Evolutionary conservation across 1,140 invertebrate genomes (phyloP).

Genomic region (Drosophila triauraria): DNA sequence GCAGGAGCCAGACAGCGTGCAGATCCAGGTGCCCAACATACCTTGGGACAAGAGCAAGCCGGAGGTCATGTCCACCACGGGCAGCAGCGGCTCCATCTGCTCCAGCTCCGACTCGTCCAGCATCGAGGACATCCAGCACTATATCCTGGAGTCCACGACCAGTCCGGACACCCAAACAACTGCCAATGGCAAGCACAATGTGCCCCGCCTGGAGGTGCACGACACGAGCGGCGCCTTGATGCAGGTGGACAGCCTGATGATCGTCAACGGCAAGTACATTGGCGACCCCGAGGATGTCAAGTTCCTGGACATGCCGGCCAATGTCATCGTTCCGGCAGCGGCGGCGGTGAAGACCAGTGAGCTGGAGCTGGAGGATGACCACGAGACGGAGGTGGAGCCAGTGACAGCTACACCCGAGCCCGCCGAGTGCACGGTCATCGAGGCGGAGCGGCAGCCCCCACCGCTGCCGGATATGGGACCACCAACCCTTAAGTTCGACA

Average conservation of each 20-base stretch:
- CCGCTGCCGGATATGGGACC: slow-evolving; percentile 73
- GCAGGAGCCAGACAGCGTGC: slow-evolving; percentile 84
- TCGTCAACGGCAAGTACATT: slow-evolving; percentile 85
- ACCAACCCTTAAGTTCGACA: slow-evolving; percentile 77
- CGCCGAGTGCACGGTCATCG: slow-evolving; percentile 74
- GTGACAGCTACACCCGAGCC: slow-evolving; percentile 78
- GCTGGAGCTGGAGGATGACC: slow-evolving; percentile 54
- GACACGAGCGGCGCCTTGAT: slow-evolving; percentile 89
- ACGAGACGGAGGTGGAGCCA: slow-evolving; percentile 66
- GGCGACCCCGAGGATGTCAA: slow-evolving; percentile 84
- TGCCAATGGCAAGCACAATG: slow-evolving; percentile 70
- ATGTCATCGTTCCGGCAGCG: slow-evolving; percentile 63
- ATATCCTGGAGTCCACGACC: slow-evolving; percentile 83
- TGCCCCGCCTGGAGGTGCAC: slow-evolving; percentile 89
- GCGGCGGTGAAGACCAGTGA: slow-evolving; percentile 66
- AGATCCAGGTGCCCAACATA: slow-evolving; percentile 87
- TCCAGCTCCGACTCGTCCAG: slow-evolving; percentile 75
- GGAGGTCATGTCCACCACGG: slow-evolving; percentile 65
- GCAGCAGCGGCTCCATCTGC: slow-evolving; percentile 74
- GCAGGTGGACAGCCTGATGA: slow-evolving; percentile 87
- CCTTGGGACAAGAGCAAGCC: slow-evolving; percentile 86
- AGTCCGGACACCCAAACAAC: slow-evolving; percentile 84
- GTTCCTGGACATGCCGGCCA: slow-evolving; percentile 74
- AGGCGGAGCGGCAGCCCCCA: slow-evolving; percentile 43
- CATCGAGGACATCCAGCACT: slow-evolving; percentile 84